Evolutionary conservation across 2,888 invertebrate species (phyloP), one percentile per base, ranked within the genome.

Genomic region (Andrena fulva): DNA sequence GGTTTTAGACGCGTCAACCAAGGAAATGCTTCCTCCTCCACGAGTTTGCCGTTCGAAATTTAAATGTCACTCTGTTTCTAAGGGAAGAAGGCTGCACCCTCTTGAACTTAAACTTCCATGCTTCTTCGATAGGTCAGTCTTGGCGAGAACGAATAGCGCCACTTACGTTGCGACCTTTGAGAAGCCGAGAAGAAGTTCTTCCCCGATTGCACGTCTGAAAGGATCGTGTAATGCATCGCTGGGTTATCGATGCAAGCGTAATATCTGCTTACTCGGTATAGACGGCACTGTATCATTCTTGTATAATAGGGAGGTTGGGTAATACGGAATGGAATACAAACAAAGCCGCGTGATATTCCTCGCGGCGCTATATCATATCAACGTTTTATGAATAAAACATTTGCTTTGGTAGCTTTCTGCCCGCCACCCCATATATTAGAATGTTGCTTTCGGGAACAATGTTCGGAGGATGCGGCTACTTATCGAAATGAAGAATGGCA

Each of bases 301-400:
- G 48, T 60, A 80, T 80, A 80, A 82, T 82, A 70, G 70, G 75
- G 42, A 80, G 66, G 81, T 60, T 62, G 80, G 80, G 74, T 80
- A 82, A 80, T 82, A 80, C 75, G 80, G 59, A 80, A 82, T 82
- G 81, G 80, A 80, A 82, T 80, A 80, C 74, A 82, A 82, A 82
- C 81, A 82, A 82, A 82, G 69, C 80, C 66, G 66, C 69, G 74
- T 67, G 80, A 80, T 82, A 75, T 66, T 74, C 80, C 75, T 80
- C 62, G 52, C 59, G 80, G 81, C 67, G 70, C 74, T 80, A 75
- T 75, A 75, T 82, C 80, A 67, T 54, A 80, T 80, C 81, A 82
- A 82, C 81, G 75, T 82, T 82, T 82, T 82, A 82, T 82, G 81
- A 82, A 82, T 82, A 82, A 82, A 80, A 82, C 81, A 82, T 82